These are phyloP conservation scores for Leptopilina boulardi DNA, from an alignment of 1,140 invertebrate species.

Conservation along the genomic window DNA sequence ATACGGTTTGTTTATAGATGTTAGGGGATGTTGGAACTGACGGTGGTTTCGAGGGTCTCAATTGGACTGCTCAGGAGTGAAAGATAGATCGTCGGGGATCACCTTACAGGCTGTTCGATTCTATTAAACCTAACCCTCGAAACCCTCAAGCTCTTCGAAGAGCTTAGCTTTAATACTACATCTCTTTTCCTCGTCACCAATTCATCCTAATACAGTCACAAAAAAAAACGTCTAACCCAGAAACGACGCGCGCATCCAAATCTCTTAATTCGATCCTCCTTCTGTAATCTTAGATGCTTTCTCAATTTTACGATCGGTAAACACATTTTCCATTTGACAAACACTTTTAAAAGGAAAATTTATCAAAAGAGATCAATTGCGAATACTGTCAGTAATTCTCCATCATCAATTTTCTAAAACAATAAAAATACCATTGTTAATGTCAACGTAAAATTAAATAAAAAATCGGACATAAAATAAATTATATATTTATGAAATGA, in stretches of 20 bases:
- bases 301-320: conserved; percentile 26
- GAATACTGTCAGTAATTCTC: too few species aligned
- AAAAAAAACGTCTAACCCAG: not conserved
- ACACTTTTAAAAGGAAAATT: not conserved
- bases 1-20: conserved; percentile 36
- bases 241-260: not conserved
- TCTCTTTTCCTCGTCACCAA: conserved; percentile 28
- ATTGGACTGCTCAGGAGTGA: conserved; percentile 43
- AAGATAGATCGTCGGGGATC: conserved; percentile 56
- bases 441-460: too few species aligned
- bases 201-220: not conserved
- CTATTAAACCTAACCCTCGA: conserved; percentile 48
- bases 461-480: too few species aligned
- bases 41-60: conserved; percentile 39
- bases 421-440: too few species aligned
- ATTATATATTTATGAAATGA: too few species aligned
- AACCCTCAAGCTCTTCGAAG: conserved; percentile 26
- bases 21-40: conserved; percentile 34
- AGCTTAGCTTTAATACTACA: conserved; percentile 31
- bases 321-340: conserved; percentile 12
- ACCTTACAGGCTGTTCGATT: conserved; percentile 54
- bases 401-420: too few species aligned
- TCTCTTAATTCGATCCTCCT: conserved; percentile 33
- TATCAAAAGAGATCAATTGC: too few species aligned
- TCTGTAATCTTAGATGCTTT: conserved; percentile 26